phyloP scores from a whole-genome alignment of 1,140 invertebrate genomes.

The Asbolus verrucosus region DNA sequence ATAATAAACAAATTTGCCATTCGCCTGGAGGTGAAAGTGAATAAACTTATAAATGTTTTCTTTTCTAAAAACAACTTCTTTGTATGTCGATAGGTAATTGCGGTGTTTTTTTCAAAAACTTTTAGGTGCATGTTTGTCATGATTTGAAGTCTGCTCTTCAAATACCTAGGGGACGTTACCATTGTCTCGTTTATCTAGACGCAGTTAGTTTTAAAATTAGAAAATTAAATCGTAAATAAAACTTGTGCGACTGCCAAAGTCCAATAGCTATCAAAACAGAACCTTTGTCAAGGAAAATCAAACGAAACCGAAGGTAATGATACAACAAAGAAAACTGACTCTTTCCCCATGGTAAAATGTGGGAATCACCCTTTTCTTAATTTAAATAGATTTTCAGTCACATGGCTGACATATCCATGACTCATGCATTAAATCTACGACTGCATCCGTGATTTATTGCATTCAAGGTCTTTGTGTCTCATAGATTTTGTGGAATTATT shows the following conservation, averaged over 20 bases:
- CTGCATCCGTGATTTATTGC: slow-evolving; percentile 2
- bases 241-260: not conserved
- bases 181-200: too few species aligned
- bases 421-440: not conserved
- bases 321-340: too few species aligned
- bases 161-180: too few species aligned
- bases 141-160: too few species aligned
- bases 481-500: not conserved
- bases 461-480: not conserved
- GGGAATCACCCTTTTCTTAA: slow-evolving; percentile 11
- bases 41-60: not conserved
- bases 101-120: too few species aligned
- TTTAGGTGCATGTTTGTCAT: too few species aligned
- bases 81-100: too few species aligned
- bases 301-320: not conserved
- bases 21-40: not conserved
- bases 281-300: slow-evolving; percentile 1
- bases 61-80: too few species aligned
- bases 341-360: slow-evolving; percentile 12
- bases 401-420: slow-evolving; percentile 20
- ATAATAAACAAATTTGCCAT: not conserved
- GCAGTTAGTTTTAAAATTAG: not conserved
- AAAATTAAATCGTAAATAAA: not conserved
- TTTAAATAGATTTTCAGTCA: slow-evolving; percentile 21
- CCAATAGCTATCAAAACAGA: not conserved